phyloP scores from a whole-genome alignment of 2,888 invertebrate genomes.

The Cephus nigrinus region DNA sequence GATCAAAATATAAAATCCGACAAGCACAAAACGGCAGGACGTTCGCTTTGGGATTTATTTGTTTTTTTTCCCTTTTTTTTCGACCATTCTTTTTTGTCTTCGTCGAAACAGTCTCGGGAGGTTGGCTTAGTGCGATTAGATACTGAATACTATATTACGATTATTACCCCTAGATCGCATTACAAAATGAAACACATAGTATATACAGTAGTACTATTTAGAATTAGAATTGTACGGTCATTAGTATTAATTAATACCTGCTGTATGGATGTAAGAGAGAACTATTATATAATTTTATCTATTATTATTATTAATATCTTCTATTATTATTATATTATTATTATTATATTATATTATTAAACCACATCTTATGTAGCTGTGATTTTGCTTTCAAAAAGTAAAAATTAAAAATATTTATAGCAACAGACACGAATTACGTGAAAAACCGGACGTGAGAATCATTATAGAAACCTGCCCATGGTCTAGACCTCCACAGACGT shows the following conservation, averaged over 20 bases:
- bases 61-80: neutral
- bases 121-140: neutral
- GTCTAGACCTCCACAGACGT: neutral
- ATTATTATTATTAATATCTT: constrained; percentile 40
- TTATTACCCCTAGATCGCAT: constrained; percentile 6
- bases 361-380: constrained; percentile 66
- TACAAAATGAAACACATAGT: constrained; percentile 9
- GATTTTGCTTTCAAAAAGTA: constrained; percentile 66
- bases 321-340: constrained; percentile 47
- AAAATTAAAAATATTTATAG: constrained; percentile 66
- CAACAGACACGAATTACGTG: constrained; percentile 38
- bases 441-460: neutral
- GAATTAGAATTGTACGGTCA: constrained; percentile 48
- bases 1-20: neutral
- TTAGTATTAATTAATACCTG: constrained; percentile 48
- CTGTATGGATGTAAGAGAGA: constrained; percentile 58
- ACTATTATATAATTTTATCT: constrained; percentile 64
- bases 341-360: constrained; percentile 56
- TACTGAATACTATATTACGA: constrained; percentile 1
- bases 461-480: neutral
- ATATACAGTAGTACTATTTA: constrained; percentile 36
- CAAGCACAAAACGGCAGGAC: neutral
- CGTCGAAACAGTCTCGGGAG: neutral
- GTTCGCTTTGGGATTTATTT: neutral
- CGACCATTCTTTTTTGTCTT: neutral